Evolutionary conservation across 92 coral and sea anemone species (phyloP).

Genomic region (Porites divaricata): DNA sequence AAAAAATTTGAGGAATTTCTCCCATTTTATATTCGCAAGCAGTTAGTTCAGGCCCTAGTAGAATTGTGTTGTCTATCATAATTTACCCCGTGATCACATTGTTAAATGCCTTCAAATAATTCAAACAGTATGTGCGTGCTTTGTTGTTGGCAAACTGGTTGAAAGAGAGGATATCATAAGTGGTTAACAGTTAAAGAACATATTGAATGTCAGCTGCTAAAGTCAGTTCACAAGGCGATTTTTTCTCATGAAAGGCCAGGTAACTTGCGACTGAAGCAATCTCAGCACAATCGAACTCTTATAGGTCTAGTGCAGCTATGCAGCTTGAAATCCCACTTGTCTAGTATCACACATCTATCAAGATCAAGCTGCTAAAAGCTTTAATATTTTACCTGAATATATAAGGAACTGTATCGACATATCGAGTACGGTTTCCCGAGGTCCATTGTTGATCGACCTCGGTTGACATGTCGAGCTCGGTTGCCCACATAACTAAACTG

Average conservation of each 20-base stretch:
- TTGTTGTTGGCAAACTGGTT: constrained; percentile 2
- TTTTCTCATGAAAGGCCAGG: constrained; percentile 4
- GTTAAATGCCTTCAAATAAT: constrained; percentile 17
- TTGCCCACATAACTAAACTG: no score
- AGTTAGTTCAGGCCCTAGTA: constrained; percentile 16
- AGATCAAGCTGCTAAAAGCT: no score
- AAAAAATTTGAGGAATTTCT: constrained; percentile 7
- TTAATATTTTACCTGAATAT: no score
- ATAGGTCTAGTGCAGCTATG: constrained; percentile 20
- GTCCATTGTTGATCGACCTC: no score
- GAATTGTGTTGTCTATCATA: constrained; percentile 19
- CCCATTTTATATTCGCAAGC: constrained; percentile 1
- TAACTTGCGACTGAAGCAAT: constrained; percentile 10
- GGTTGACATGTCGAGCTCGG: no score
- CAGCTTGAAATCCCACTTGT: constrained; percentile 14
- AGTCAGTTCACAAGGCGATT: constrained; percentile 26
- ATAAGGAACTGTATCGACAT: no score
- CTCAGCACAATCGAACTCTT: constrained; percentile 16
- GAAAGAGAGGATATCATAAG: constrained; percentile 16
- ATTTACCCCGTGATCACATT: constrained; percentile 22
- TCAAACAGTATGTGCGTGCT: constrained; percentile 24
- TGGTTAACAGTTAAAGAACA: constrained; percentile 44
- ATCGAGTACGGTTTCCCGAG: no score
- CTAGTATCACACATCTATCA: background rate
- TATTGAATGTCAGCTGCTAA: background rate